A percentile compares a stretch with the other conserved stretches of the same genome.
These are phyloP conservation scores for Thunnus maccoyii DNA, from an alignment of 2,113 vertebrate genomes.

Conservation along the genomic window DNA sequence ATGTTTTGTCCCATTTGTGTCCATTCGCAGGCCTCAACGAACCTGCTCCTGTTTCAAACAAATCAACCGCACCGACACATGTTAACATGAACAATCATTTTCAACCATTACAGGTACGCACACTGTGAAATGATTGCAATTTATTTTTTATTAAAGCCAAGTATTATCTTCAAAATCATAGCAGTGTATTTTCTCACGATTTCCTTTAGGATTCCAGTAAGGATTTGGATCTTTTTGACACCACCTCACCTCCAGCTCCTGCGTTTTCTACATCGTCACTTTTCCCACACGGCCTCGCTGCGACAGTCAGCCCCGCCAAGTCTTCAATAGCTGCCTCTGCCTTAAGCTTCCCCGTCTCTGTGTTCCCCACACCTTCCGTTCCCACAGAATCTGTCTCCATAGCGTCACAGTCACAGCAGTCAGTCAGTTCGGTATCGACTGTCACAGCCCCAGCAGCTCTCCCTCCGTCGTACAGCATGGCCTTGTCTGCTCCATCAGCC, in stretches of 20 bases:
- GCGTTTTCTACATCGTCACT: constrained; percentile 33
- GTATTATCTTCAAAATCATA: constrained; percentile 1
- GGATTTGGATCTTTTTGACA: constrained; percentile 85
- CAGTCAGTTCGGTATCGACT: neutral
- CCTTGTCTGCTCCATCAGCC: neutral
- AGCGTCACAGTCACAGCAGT: constrained; percentile 18
- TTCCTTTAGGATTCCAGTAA: constrained; percentile 65
- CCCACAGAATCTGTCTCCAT: constrained; percentile 55
- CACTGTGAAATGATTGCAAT: constrained; percentile 6
- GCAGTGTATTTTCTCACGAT: constrained; percentile 5
- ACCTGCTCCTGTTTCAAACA: constrained; percentile 72
- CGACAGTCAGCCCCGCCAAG: constrained; percentile 32
- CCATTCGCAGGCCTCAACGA: constrained; percentile 86
- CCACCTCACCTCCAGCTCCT: constrained; percentile 57
- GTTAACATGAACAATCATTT: constrained; percentile 78
- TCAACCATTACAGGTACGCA: constrained; percentile 85
- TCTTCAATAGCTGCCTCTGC: constrained; percentile 44
- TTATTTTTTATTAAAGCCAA: neutral
- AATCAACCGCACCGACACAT: constrained; percentile 72
- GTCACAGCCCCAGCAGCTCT: neutral
- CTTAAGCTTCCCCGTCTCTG: constrained; percentile 36
- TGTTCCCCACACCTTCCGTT: constrained; percentile 64
- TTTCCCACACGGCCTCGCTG: constrained; percentile 36
- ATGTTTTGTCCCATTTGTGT: constrained; percentile 33
- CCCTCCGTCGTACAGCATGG: constrained; percentile 22